phyloP scores from a whole-genome alignment of 2,888 invertebrate genomes.

The Hetaerina titia region DNA sequence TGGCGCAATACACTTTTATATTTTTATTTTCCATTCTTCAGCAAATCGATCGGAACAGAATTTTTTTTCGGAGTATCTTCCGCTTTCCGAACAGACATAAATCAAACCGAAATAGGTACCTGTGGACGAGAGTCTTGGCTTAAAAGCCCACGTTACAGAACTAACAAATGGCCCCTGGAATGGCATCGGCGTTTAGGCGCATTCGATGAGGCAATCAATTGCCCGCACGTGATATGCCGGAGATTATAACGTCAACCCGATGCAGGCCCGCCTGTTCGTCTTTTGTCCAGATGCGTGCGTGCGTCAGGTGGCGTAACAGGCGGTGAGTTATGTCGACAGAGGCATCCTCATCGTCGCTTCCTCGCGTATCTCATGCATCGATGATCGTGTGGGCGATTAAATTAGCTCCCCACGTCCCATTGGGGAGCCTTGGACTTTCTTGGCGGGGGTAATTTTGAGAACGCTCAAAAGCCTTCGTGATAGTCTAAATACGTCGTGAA shows the following conservation, averaged over 20 bases:
- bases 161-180: neutral
- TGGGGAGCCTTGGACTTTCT: too few relatives aligned
- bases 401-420: too few relatives aligned
- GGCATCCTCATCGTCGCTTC: neutral
- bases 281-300: neutral
- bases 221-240: neutral
- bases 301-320: neutral
- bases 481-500: too few relatives aligned
- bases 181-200: neutral
- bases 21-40: neutral
- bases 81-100: neutral
- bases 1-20: neutral
- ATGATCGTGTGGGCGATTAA: neutral
- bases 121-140: neutral
- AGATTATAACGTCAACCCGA: constrained; percentile 11
- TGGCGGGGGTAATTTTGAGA: too few relatives aligned
- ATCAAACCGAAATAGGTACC: neutral
- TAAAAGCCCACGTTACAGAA: neutral
- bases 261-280: neutral
- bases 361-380: neutral
- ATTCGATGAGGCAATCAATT: constrained; percentile 4
- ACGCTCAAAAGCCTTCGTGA: too few relatives aligned
- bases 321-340: neutral
- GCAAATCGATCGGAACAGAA: neutral
- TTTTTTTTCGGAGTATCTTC: neutral